These are phyloP conservation scores for Mythimna pallens DNA, from an alignment of 2,888 invertebrate species.

Conservation along the genomic window DNA sequence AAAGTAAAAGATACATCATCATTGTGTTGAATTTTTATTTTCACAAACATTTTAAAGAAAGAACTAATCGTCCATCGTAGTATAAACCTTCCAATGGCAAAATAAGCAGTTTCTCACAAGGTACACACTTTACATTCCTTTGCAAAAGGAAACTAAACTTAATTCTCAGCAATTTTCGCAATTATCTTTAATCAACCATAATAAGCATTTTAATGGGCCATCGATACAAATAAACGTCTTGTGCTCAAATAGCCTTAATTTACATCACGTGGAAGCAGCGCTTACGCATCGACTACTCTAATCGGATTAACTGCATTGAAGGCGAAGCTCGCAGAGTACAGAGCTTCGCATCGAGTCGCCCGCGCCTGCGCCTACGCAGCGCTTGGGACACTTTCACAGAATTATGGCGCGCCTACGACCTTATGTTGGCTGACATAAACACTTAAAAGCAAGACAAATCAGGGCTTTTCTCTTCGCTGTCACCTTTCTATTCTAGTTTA, in stretches of 20 bases:
- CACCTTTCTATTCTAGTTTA: conserved; percentile 70
- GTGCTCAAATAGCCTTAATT: conserved; percentile 71
- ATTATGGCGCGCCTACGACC: conserved; percentile 82
- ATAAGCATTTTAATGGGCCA: conserved; percentile 61
- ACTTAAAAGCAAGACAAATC: conserved; percentile 75
- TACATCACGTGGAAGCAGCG: conserved; percentile 62
- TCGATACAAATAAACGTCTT: conserved; percentile 69
- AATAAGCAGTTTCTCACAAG: conserved; percentile 8
- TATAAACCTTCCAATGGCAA: not conserved
- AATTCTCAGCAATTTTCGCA: conserved; percentile 52
- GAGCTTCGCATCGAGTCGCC: conserved; percentile 71
- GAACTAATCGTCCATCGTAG: not conserved
- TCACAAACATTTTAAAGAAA: not conserved
- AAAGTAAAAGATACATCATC: not conserved
- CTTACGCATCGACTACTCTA: conserved; percentile 72
- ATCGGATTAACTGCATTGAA: conserved; percentile 82
- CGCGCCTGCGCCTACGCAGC: conserved; percentile 79
- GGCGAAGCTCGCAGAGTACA: conserved; percentile 69
- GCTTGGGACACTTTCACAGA: conserved; percentile 83
- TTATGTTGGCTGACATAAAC: conserved; percentile 81
- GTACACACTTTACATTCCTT: conserved; percentile 27
- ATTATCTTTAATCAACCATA: conserved; percentile 62
- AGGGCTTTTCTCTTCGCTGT: conserved; percentile 73
- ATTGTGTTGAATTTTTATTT: not conserved
- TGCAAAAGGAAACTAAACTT: conserved; percentile 45